Base-by-base conservation (phyloP, 2,797 vertebrate species). In the Mus caroli region DNA sequence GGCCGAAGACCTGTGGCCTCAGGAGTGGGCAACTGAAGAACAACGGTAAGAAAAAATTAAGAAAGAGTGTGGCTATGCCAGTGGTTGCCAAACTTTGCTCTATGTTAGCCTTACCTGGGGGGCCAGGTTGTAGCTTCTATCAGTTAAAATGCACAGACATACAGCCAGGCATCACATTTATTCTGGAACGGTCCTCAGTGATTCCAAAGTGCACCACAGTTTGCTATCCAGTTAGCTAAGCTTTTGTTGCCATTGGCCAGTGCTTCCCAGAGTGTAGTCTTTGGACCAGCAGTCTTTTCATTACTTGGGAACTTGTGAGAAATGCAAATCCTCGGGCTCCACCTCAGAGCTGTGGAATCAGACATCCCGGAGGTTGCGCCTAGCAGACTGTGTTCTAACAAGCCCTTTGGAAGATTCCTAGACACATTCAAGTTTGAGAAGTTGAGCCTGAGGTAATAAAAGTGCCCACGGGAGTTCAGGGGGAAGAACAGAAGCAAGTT, bases 311-410 rank as follows among this genome's bases (percentile, higher is more conserved):
- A 92, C 79, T 89, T 62, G 79, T 85, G 89, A 94, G 91, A 96
- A 93, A 95, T 13, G 12, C 62, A 92, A 80, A 94, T 71, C 75
- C 40, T 80, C 67, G 50, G 69, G 76, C 83, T 50, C 17, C 64
- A 58, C 69, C 86, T 90, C 79, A 96, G 56, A 90, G 7, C 26
- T 54, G 60, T 22, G 43, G 64, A 96, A 54, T 93, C 88, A 94
- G 90, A 91, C 56, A 92, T n/a, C 79, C 69, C 17, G 40, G 91
- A n/a, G 82, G 37, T 40, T 71, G 83, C 67, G 64, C 43, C 83
- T 40, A 52, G 40, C 26, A 76, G 76, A 84, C 69, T 87, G 40
- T 96, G 96, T 96, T 91, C 87, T 89, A 76, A 98, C 89, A 96
- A 94, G 94, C 58, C 79, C 71, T 96, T 83, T 93, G 79, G 78